Conservation (phyloP, 2,113 vertebrate species). For the Rhabdornis inornatus region DNA sequence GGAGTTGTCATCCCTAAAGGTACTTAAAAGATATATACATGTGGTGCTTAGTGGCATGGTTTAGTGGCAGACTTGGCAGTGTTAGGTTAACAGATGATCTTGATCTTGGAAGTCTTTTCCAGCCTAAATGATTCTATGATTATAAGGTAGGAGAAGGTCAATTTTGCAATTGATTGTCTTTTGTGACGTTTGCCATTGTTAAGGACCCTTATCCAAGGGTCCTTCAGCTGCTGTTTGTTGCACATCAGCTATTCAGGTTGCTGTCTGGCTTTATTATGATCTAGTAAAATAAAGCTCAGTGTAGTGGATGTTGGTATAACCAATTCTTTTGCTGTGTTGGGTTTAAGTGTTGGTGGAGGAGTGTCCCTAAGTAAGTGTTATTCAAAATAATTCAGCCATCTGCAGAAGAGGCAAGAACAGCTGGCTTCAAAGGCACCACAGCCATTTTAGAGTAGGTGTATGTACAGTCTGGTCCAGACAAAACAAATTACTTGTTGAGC, state of each 20-base stretch:
- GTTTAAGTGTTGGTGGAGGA: neutral
- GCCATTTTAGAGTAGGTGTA: neutral
- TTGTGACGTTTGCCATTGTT: neutral
- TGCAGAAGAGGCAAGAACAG: neutral
- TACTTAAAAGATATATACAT: neutral
- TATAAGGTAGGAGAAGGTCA: neutral
- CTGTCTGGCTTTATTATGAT: neutral
- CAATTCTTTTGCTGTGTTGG: neutral
- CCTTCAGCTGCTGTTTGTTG: neutral
- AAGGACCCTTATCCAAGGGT: neutral
- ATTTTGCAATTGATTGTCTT: neutral
- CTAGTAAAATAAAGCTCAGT: neutral
- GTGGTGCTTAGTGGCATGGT: neutral
- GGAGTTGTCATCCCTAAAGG: neutral
- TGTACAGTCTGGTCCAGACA: neutral
- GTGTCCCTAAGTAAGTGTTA: neutral
- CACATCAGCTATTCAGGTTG: neutral
- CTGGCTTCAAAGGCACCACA: neutral
- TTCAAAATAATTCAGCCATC: neutral
- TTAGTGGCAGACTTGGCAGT: neutral
- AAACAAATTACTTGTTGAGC: neutral
- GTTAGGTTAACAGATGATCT: neutral
- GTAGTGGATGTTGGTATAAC: neutral
- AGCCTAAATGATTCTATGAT: neutral
- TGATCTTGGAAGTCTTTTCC: neutral